phyloP scores from a whole-genome alignment of 2,797 vertebrate genomes.

The Notamacropus eugenii region DNA sequence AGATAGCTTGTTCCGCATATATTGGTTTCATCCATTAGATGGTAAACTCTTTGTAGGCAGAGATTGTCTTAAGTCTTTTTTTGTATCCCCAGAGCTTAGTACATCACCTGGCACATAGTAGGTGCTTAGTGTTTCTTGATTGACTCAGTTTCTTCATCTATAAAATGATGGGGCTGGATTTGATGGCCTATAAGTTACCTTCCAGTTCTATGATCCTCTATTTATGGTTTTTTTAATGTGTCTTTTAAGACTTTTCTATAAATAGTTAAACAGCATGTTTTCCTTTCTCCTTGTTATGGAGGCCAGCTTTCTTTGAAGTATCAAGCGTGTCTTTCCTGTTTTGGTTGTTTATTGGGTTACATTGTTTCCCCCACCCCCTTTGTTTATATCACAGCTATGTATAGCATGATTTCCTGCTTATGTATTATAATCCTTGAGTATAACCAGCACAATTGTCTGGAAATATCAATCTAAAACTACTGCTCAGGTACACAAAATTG shows the following conservation, averaged over 20 bases:
- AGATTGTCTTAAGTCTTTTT: background rate
- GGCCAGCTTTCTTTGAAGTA: slow-evolving; percentile 42
- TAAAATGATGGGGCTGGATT: background rate
- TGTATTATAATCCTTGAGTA: background rate
- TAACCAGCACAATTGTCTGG: background rate
- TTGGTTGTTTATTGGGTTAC: slow-evolving; percentile 23
- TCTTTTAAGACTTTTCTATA: background rate
- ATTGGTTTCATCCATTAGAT: background rate
- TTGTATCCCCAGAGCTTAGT: background rate
- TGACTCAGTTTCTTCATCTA: background rate
- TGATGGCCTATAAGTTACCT: background rate
- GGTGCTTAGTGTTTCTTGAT: background rate
- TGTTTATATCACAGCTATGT: background rate
- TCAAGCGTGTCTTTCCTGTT: background rate
- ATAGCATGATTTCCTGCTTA: accelerated
- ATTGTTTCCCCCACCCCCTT: background rate
- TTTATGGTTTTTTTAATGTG: background rate
- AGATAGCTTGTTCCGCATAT: background rate
- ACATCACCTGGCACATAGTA: background rate
- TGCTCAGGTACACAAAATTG: background rate
- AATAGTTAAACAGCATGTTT: slow-evolving; percentile 34
- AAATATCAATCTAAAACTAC: background rate
- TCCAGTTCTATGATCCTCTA: background rate
- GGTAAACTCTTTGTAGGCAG: background rate
- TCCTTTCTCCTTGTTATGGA: slow-evolving; percentile 28